phyloP scores from a whole-genome alignment of 2,113 vertebrate genomes.

The Dromiciops gliroides region DNA sequence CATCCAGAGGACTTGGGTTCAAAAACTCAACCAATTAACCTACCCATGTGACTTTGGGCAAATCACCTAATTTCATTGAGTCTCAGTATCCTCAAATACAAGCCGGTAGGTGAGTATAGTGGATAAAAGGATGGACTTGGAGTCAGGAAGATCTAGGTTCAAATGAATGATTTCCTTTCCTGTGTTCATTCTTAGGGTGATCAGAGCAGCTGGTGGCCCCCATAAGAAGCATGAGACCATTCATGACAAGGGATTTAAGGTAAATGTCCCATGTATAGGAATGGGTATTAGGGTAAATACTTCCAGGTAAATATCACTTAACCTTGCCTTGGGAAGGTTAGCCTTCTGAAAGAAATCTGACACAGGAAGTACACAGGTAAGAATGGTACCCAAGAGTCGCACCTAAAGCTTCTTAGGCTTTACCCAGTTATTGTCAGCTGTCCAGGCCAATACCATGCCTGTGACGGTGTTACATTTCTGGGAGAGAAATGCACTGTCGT shows the following conservation, averaged over 20 bases:
- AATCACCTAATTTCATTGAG: too few species aligned
- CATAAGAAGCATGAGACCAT: neutral
- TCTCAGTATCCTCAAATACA: neutral
- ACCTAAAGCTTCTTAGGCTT: neutral
- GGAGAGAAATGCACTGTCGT: conserved; percentile 74
- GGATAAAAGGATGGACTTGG: neutral
- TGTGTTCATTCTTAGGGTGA: conserved; percentile 55
- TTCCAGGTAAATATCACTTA: too few species aligned
- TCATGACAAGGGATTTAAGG: conserved; percentile 36
- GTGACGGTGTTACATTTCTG: conserved; percentile 84
- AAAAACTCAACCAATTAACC: neutral
- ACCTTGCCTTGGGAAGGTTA: neutral
- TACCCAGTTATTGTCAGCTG: conserved; percentile 83
- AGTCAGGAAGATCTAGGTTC: neutral
- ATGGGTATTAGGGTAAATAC: neutral
- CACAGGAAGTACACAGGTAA: neutral
- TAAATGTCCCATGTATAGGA: conserved; percentile 41
- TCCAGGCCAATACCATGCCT: conserved; percentile 71
- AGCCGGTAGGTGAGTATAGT: neutral
- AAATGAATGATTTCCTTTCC: neutral
- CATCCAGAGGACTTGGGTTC: neutral
- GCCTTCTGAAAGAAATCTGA: conserved; percentile 15
- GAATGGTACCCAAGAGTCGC: neutral
- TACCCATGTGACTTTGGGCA: neutral
- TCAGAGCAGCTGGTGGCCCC: conserved; percentile 21